These are phyloP conservation scores for Thereva nobilitata DNA, from an alignment of 2,888 invertebrate genomes.

Conservation along the genomic window DNA sequence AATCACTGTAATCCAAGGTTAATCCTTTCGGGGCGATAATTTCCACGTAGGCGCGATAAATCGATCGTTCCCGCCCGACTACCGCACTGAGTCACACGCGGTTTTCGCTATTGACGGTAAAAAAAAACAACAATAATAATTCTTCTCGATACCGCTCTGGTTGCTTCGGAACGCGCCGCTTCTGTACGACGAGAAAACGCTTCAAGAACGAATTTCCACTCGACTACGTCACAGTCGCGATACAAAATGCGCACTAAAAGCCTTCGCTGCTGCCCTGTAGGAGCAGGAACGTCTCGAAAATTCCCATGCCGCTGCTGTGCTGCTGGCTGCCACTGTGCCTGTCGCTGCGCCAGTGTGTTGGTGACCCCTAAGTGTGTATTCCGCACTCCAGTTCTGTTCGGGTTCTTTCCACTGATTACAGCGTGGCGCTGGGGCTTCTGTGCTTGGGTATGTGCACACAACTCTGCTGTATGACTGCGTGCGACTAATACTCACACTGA, in stretches of 20 bases:
- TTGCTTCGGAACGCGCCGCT: constrained; percentile 14
- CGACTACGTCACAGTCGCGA: constrained; percentile 10
- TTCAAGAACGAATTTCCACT: not conserved
- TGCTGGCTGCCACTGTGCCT: not conserved
- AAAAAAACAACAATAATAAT: constrained; percentile 12
- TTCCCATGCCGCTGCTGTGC: constrained; percentile 25
- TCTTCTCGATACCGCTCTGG: not conserved
- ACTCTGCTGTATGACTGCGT: not conserved
- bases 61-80: too few relatives aligned
- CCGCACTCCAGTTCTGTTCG: not conserved
- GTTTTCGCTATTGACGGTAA: not conserved
- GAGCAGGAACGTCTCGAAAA: constrained; percentile 23
- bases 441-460: not conserved
- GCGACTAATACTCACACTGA: too few relatives aligned
- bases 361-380: not conserved
- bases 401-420: not conserved
- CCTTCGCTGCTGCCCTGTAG: not conserved
- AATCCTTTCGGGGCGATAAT: not conserved
- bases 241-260: constrained; percentile 32
- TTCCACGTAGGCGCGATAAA: too few relatives aligned
- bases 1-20: constrained; percentile 24
- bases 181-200: constrained; percentile 11
- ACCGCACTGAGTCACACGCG: constrained; percentile 19
- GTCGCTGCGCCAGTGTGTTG: not conserved
- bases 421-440: constrained; percentile 8